Base-by-base conservation (phyloP, 1,140 invertebrate genomes). In the Chrysomallon squamiferum region DNA sequence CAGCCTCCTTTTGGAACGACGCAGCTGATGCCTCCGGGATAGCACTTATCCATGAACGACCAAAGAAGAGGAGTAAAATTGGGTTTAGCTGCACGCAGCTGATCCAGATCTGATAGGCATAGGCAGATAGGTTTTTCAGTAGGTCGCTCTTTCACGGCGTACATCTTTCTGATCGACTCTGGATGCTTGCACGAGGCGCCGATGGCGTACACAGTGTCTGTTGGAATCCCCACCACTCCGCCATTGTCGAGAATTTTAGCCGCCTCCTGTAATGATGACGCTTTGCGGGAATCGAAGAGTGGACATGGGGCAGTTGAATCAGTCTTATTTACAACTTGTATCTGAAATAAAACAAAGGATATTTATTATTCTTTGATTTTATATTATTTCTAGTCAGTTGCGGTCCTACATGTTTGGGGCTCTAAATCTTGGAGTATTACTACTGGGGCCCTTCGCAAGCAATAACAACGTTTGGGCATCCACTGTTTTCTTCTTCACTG, bases 21-120 rank as follows among this genome's bases (percentile, higher is more conserved):
- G 61, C 71, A 75, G 29, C 71, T 75, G 56, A 75, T 75, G n/a
- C 72, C 72, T 41, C 74, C 74, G 4, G 74, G 74, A 25, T 74
- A 76, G 57, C 74, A 74, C 1, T 32, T 20, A 22, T 62, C 60
- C 72, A 74, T 75, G 41, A 75, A 75, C 2, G 49, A 56, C 73
- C 73, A 75, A 3, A 75, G 59, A 7, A 75, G 59, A 15, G 41
- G 52, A 50, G 70, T 72, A 41, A 66, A 72, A 20, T 64, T 58
- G 18, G 72, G 72, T 52, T 75, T 72, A 4, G 70, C 73, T 11
- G 30, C 57, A 15, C 30, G 63, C 29, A 75, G 62, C 59, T 75
- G 73, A 15, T 75, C 62, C 1, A 75, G 54, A 30, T 65, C 63
- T 20, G 73, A 69, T 25, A 75, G 66, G 64, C 73, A 75, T 2